Percentiles rank a stretch among this genome's conserved stretches.
Conservation (phyloP, 2,113 vertebrate species). For the Puffinus mauretanicus region DNA sequence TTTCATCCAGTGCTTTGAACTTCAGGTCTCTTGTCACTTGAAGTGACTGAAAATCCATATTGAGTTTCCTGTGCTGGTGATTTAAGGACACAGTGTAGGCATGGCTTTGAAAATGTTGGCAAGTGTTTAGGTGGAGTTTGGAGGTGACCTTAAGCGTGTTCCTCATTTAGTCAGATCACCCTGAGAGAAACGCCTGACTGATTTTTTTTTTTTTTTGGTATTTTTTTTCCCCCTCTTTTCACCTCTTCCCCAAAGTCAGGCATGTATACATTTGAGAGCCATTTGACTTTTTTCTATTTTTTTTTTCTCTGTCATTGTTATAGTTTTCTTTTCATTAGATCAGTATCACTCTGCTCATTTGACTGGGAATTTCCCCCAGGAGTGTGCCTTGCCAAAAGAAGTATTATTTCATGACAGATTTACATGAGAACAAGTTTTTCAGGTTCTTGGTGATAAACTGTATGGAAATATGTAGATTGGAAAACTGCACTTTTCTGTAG, state of each 20-base stretch:
- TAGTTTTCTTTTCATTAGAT: conserved; percentile 28
- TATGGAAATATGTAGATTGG: neutral
- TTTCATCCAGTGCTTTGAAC: neutral
- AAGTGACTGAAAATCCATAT: neutral
- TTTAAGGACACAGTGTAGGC: neutral
- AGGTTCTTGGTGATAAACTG: neutral
- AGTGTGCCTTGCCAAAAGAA: neutral
- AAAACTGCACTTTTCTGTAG: neutral
- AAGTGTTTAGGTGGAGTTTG: neutral
- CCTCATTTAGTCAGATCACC: neutral
- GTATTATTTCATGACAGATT: conserved; percentile 49
- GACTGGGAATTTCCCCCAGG: conserved; percentile 11
- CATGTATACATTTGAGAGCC: neutral
- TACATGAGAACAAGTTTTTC: conserved; percentile 47
- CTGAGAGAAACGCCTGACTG: neutral
- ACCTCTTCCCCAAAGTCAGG: neutral
- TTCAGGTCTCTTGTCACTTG: neutral
- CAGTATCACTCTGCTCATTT: neutral
- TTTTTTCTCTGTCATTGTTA: neutral
- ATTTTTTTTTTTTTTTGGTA: neutral
- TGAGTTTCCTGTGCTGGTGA: neutral
- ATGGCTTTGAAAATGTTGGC: neutral
- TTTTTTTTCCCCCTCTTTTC: neutral
- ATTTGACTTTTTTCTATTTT: neutral
- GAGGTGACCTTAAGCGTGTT: neutral